phyloP scores from a whole-genome alignment of 2,113 vertebrate genomes.

The Oreochromis niloticus region DNA sequence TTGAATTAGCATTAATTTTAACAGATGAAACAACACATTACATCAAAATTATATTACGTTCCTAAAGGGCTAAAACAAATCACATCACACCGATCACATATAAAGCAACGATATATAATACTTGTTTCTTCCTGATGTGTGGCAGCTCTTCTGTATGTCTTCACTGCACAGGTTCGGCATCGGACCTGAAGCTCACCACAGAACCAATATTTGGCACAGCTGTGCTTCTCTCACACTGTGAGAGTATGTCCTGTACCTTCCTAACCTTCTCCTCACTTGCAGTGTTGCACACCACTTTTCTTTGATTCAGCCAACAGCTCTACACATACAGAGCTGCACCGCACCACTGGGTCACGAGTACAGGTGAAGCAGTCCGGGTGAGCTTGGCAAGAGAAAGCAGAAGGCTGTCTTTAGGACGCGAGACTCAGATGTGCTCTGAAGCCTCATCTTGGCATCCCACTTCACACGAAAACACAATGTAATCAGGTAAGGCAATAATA shows the following conservation, averaged over 20 bases:
- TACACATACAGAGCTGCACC: constrained; percentile 22
- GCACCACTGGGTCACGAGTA: constrained; percentile 64
- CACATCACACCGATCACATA: not conserved
- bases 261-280: constrained; percentile 11
- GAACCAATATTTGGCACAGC: constrained; percentile 20
- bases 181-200: constrained; percentile 12
- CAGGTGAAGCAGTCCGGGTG: constrained; percentile 70
- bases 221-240: not conserved
- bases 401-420: constrained; percentile 39
- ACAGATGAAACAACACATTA: not conserved
- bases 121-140: not conserved
- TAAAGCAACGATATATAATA: not conserved
- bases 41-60: not conserved
- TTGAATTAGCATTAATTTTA: not conserved
- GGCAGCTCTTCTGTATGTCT: not conserved
- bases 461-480: constrained; percentile 56
- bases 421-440: constrained; percentile 55
- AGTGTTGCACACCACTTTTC: constrained; percentile 18
- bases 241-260: constrained; percentile 14
- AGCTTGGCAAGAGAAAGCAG: constrained; percentile 67
- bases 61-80: not conserved
- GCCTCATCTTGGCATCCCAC: constrained; percentile 61
- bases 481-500: constrained; percentile 41
- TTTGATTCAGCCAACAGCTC: constrained; percentile 59
- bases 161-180: not conserved